Base-by-base conservation (phyloP, 2,888 invertebrate genomes). In the Tenthredo distinguenda region DNA sequence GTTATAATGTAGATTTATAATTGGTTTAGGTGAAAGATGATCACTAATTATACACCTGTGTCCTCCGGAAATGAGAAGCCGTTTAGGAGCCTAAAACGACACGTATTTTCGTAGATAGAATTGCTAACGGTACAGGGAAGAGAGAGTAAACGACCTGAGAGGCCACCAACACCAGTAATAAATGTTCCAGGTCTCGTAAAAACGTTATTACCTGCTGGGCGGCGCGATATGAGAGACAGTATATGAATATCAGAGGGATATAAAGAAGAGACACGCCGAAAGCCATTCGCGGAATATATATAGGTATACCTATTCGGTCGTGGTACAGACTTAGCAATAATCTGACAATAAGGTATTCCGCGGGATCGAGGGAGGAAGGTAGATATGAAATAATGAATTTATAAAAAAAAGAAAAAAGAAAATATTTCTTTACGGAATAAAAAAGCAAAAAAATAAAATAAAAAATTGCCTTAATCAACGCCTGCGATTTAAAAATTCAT, bases 131-230 rank as follows among this genome's bases (percentile, higher is more conserved):
- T 55, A 77, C 7, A 77, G 9, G 55, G n/a, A 31, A 18, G 47
- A 40, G 77, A 77, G 77, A 77, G 34, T 31, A 77, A 77, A 50
- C 77, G 34, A 77, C 77, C 77, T 77, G 77, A 55, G 34, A 77
- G 77, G 77, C 50, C 77, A 77, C 77, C 87, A 87, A 88, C 88
- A 89, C 88, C 87, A 89, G 91, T 90, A 92, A 92, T 92, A 92
- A 91, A 91, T 92, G 91, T 91, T 91, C 90, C 90, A 91, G 90
- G 90, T 92, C 92, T 92, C 92, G 91, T 92, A 92, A 91, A 92
- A 91, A 90, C 88, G 90, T 91, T 92, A 91, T 91, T 91, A 89
- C 91, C 89, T 88, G 88, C 88, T 88, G 87, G 87, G 87, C 86
- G 86, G 87, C 86, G 86, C 87, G 90, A 89, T 90, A 87, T 86